Percentiles rank a stretch among this genome's conserved stretches.
phyloP scores from a whole-genome alignment of 2,797 vertebrate species.

The Labeo calbasu region DNA sequence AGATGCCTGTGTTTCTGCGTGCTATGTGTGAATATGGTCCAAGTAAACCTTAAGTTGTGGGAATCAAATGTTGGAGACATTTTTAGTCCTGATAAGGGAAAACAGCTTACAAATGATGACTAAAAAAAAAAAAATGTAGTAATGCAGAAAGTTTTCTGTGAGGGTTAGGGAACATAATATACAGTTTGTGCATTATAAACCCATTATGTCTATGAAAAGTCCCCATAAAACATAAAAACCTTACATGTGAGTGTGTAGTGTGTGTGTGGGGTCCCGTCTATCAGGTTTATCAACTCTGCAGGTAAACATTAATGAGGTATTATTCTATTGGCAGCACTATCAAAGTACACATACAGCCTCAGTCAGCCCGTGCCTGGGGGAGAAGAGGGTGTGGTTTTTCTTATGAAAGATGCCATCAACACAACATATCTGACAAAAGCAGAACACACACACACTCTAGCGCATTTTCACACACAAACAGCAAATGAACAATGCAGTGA shows the following conservation, averaged over 20 bases:
- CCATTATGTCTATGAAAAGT: neutral
- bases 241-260: neutral
- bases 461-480: neutral
- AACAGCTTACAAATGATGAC: neutral
- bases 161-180: neutral
- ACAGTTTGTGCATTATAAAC: neutral
- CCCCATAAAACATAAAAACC: neutral
- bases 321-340: slow-evolving; percentile 69
- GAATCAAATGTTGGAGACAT: neutral
- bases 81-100: neutral
- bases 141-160: neutral
- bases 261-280: slow-evolving; percentile 67
- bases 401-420: slow-evolving; percentile 56
- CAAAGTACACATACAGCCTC: slow-evolving; percentile 59
- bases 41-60: neutral
- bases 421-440: slow-evolving; percentile 45
- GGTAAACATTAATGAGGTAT: slow-evolving; percentile 73
- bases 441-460: neutral
- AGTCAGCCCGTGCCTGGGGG: slow-evolving; percentile 58
- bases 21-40: neutral
- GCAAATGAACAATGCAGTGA: neutral
- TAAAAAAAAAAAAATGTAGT: neutral
- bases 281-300: slow-evolving; percentile 78
- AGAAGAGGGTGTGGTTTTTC: slow-evolving; percentile 55
- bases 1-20: slow-evolving; percentile 4